Base-by-base conservation (phyloP, 2,888 invertebrate genomes). In the Venusia cambrica region DNA sequence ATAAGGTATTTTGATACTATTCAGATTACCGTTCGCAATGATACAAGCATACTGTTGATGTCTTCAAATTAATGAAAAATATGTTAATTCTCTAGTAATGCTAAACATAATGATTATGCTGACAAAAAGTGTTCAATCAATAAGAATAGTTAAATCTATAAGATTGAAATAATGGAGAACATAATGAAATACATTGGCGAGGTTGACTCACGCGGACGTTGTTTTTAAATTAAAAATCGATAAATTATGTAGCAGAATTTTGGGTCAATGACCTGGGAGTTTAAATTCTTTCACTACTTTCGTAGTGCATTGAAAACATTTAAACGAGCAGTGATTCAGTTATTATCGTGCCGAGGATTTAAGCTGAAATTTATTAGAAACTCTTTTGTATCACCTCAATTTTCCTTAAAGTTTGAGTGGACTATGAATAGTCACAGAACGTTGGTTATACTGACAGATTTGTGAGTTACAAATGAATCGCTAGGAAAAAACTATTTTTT, bases 361-460 rank as follows among this genome's bases (percentile, higher is more conserved):
- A 40, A 44, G 29, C 73, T 72, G 50, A 73, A 83, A 83, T 81
- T 77, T 83, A 84, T 81, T 62, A 62, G 62, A 69, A 66, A 62
- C 59, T 63, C 62, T 55, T 76, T 76, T 83, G 81, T 81, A 83
- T 81, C 67, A 62, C 71, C 63, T 57, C 51, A 53, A 63, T 70
- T 79, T 77, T 80, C 27, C 74, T 71, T 78, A 21, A 31, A 14
- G 33, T 26, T 38, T 34, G 42, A 43, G 38, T 39, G 22, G 33
- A 62, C 78, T 80, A 75, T 79, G 80, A 79, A 81, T 81, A 83
- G 75, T 51, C 55, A 59, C 57, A 46, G 59, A 63, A 68, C 62
- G 67, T 65, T 63, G 73, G 68, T 60, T 64, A 52, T 51, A 73
- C 49, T 77, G 85, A 87, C 77, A 83, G 83, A 83, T 83, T 84